Evolutionary conservation across 1,140 invertebrate genomes (phyloP).

Genomic region (Bombus vancouverensis): DNA sequence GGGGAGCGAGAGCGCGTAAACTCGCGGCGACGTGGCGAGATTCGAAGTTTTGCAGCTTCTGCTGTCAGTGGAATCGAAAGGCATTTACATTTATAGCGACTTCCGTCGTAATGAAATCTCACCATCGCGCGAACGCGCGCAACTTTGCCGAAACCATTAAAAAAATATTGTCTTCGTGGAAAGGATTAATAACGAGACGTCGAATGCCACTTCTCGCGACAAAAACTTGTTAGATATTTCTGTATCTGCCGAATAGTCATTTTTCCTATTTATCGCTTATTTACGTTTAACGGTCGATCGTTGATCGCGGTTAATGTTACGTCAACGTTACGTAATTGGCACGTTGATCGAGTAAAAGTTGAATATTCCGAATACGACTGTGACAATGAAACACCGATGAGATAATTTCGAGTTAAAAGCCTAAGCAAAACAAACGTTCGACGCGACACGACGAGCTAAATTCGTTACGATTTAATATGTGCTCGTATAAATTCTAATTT

Average conservation of each 20-base stretch:
- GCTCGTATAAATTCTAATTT: not conserved
- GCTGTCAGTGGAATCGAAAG: slow-evolving; percentile 13
- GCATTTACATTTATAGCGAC: slow-evolving; percentile 25
- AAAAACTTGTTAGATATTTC: not conserved
- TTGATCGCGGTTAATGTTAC: no score
- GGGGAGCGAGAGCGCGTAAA: not conserved
- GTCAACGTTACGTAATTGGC: not conserved
- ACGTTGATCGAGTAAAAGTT: not conserved
- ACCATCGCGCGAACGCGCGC: no score
- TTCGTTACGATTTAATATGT: not conserved
- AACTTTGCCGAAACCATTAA: not conserved
- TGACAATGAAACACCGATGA: not conserved
- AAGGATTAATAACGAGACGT: not conserved
- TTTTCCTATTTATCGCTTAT: not conserved
- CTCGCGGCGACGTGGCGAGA: not conserved
- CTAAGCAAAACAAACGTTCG: not conserved
- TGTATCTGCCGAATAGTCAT: accelerated
- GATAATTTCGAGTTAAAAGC: not conserved
- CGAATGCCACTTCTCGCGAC: not conserved
- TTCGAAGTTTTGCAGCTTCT: not conserved
- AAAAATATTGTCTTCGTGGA: not conserved
- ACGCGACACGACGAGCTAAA: not conserved
- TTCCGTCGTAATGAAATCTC: not conserved
- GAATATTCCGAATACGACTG: not conserved
- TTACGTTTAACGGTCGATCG: not conserved